Base-by-base conservation (phyloP, 2,888 invertebrate genomes). In the Copidosoma aretas region DNA sequence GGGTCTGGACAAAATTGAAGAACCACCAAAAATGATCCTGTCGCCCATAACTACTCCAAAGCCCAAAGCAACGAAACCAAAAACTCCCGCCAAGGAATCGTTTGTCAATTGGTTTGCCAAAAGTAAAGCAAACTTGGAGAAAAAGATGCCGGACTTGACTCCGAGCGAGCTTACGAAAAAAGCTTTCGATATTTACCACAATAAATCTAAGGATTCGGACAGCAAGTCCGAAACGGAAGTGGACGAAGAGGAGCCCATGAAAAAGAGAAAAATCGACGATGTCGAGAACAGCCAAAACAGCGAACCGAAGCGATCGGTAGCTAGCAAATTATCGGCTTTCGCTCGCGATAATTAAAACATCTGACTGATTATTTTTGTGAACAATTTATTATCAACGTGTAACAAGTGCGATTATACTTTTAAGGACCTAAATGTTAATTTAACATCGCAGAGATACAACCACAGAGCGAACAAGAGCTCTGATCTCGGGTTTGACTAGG, bases 31-130 rank as follows among this genome's bases (percentile, higher is more conserved):
- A 56, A 56, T 68, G 51, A 25, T 60, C 24, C 39, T 67, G 17
- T 17, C 57, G 12, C 17, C 62, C 10, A 39, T 60, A 4, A 46
- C 12, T 46, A 17, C 43, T 12, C 60, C 62, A 24, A 24, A 59
- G 46, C 67, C 65, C 43, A 67, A 79, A 60, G 79, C 80, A 49
- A 80, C 81, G 56, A 82, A 82, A 54, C 60, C 76, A 14, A 75
- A 80, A 79, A 60, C 60, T 4, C 60, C 82, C 41, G 76, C 76
- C 49, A 85, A 84, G n/a, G 87, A 88, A 78, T 84, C 86, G 5
- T 90, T 90, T 76, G 82, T 88, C 24, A 85, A 86, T 43, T 91
- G 90, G 90, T 89, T 87, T 73, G 83, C 85, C 1, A 86, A 87
- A 68, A 88, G 89, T 77, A 89, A 88, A 77, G 75, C 84, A 3